Evolutionary conservation across 2,113 vertebrate genomes (phyloP).

Genomic region (Amia ocellicauda): DNA sequence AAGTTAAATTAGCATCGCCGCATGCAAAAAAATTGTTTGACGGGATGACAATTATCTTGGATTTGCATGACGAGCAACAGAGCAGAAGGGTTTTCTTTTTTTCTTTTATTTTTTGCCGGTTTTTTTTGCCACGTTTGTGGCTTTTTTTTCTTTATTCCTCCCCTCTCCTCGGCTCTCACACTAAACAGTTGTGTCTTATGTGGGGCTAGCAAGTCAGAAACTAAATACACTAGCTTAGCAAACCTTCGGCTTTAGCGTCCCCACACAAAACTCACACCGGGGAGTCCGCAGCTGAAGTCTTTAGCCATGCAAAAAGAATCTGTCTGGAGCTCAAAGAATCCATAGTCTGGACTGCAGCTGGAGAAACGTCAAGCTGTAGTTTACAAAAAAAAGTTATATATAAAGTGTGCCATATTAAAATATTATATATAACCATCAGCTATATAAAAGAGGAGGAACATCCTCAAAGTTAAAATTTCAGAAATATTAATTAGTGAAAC

Average conservation of each 20-base stretch:
- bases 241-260: constrained; percentile 46
- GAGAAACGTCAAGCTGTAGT: constrained; percentile 48
- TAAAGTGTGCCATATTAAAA: constrained; percentile 55
- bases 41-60: constrained; percentile 49
- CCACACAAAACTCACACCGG: constrained; percentile 30
- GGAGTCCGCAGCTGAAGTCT: constrained; percentile 30
- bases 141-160: constrained; percentile 22
- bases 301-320: constrained; percentile 39
- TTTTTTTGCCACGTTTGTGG: constrained; percentile 4
- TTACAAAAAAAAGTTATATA: too few species aligned
- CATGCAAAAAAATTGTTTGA: constrained; percentile 53
- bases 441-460: too few species aligned
- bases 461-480: too few species aligned
- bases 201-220: constrained; percentile 47
- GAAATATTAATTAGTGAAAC: too few species aligned
- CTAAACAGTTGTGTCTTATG: constrained; percentile 35
- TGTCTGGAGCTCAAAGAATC: constrained; percentile 53
- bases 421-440: constrained; percentile 4
- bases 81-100: constrained; percentile 28
- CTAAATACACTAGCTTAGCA: constrained; percentile 45
- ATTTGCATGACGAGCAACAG: constrained; percentile 35
- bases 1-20: constrained; percentile 56
- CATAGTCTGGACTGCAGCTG: constrained; percentile 68
- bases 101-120: constrained; percentile 18
- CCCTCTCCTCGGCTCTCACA: constrained; percentile 44